Evolutionary conservation across 2,888 invertebrate species (phyloP), one percentile per base, ranked within the genome.

Genomic region (Phania funesta): DNA sequence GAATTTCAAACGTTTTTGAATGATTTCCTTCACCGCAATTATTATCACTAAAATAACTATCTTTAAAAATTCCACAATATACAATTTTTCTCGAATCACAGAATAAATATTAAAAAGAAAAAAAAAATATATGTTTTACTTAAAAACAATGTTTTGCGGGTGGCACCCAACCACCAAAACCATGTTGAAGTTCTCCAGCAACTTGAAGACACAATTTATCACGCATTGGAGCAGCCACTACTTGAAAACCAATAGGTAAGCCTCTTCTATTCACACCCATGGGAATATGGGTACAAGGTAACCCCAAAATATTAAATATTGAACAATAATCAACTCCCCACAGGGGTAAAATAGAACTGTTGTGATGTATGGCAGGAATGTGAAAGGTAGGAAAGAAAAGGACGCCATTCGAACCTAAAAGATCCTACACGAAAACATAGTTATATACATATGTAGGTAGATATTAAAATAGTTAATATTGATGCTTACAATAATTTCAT

Each of bases 91-190:
- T 41, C 13, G n/a, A 41, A 41, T n/a, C 8, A 18, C 0, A 44
- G 7, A 18, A 6, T 6, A 3, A 7, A 44, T 11, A 22, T 48
- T 11, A 48, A 48, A 48, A 48, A 22, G 22, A 48, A 22, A 5
- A 2, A 11, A 3, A 13, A 48, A 46, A 46, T 11, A 1, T 20
- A 22, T n/a, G 13, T 11, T 70, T 38, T 35, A 35, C 29, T 24
- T 70, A 7, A 41, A 80, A 70, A 9, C 18, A 24, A 58, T 76
- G 65, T 67, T 67, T 44, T 6, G 41, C 74, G 11, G 94, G 94
- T 9, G 93, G 93, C 38, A 92, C 89, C 97, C 97, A 97, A 0
- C 97, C 98, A 1, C 96, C 96, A 89, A 97, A 96, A 9, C 92
- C 93, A 44, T 91, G 91, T 87, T 97, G 96, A 48, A 98, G 89